These are phyloP conservation scores for Carapus acus DNA, from an alignment of 2,797 vertebrate species.

Conservation along the genomic window DNA sequence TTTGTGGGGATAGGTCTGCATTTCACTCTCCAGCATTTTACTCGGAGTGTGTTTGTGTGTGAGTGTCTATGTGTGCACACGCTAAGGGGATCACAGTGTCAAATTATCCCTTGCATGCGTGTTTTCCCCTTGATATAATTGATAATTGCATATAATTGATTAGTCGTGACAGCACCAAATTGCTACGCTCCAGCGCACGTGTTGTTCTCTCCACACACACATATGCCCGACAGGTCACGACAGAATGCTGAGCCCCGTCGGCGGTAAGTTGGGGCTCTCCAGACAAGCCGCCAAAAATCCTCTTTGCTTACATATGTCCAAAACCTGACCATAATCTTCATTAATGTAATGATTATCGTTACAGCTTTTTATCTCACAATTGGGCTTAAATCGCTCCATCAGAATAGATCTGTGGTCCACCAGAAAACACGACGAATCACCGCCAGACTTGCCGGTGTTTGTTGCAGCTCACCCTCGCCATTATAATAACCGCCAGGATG, in stretches of 20 bases:
- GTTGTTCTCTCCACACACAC: not conserved
- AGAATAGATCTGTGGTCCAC: slow-evolving; percentile 14
- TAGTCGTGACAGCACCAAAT: slow-evolving; percentile 11
- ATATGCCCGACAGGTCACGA: slow-evolving; percentile 3
- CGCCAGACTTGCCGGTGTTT: slow-evolving; percentile 20
- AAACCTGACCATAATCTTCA: no score
- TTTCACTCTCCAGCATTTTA: no score
- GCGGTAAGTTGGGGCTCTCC: slow-evolving; percentile 11
- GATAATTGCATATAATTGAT: no score
- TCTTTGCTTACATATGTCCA: not conserved
- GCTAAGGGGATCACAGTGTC: no score
- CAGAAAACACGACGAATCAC: slow-evolving; percentile 24
- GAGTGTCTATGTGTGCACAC: no score
- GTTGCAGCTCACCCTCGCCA: slow-evolving; percentile 32
- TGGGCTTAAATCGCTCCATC: slow-evolving; percentile 18
- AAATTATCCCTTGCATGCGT: no score
- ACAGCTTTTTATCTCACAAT: slow-evolving; percentile 13
- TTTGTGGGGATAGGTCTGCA: no score
- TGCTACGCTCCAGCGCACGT: not conserved
- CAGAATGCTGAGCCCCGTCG: slow-evolving; percentile 16
- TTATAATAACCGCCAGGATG: slow-evolving; percentile 38
- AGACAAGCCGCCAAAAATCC: slow-evolving; percentile 13
- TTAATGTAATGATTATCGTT: no score
- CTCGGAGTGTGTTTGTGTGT: no score
- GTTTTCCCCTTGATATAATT: no score